Conservation (phyloP, 1,140 invertebrate species). For the Eupristina koningsbergeri region DNA sequence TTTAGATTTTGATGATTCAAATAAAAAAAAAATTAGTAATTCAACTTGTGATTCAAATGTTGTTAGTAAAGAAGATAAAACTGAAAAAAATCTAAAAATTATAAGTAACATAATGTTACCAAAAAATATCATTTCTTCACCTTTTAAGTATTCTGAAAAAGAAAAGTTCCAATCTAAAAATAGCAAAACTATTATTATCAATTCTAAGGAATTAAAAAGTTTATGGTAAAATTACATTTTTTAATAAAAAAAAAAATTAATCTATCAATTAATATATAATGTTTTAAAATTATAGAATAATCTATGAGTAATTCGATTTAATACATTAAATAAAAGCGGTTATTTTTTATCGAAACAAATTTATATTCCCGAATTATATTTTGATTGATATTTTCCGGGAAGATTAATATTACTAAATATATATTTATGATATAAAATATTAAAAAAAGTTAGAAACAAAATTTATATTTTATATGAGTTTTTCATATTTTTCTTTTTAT, state of each 20-base stretch:
- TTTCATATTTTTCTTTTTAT: too few relatives aligned
- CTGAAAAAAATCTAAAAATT: slow-evolving; percentile 1
- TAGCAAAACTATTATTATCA: not conserved
- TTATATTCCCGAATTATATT: too few relatives aligned
- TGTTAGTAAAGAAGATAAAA: not conserved
- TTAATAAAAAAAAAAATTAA: not conserved
- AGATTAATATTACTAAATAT: too few relatives aligned
- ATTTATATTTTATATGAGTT: too few relatives aligned
- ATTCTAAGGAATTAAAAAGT: not conserved
- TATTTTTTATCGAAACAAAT: too few relatives aligned
- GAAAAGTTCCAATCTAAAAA: not conserved
- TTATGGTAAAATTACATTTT: slow-evolving; percentile 14
- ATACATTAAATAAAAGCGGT: too few relatives aligned
- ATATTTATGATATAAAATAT: too few relatives aligned
- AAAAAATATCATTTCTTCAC: not conserved
- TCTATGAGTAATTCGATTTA: too few relatives aligned
- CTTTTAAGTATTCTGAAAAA: not conserved
- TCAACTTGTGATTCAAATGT: not conserved
- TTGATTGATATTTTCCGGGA: too few relatives aligned
- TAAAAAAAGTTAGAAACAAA: too few relatives aligned
- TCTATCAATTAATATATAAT: too few relatives aligned
- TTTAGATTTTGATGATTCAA: not conserved
- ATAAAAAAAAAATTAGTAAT: not conserved
- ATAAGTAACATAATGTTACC: slow-evolving; percentile 27
- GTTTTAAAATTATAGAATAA: too few relatives aligned